These are phyloP conservation scores for Microchrysa polita DNA, from an alignment of 2,888 invertebrate genomes.

Conservation along the genomic window DNA sequence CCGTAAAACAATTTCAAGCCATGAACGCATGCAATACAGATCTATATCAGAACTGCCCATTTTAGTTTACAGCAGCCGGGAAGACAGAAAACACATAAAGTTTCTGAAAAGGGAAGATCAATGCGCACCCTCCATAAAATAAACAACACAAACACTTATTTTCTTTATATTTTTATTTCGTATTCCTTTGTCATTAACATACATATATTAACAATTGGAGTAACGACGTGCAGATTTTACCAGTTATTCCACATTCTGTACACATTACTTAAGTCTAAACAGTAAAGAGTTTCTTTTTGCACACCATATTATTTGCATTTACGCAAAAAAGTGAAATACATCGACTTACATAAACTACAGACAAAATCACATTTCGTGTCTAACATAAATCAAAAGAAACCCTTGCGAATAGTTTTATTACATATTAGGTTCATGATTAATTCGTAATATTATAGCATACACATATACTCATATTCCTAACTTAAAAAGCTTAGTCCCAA, in stretches of 20 bases:
- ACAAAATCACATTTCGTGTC: slow-evolving; percentile 36
- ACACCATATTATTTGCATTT: slow-evolving; percentile 5
- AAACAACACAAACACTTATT: not conserved
- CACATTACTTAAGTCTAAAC: slow-evolving; percentile 10
- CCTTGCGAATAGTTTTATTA: not conserved
- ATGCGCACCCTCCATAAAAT: not conserved
- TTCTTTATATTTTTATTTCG: slow-evolving; percentile 1
- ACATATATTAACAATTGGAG: slow-evolving; percentile 10
- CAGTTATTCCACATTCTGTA: slow-evolving; percentile 11
- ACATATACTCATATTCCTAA: slow-evolving; percentile 12
- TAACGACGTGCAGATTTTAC: not conserved
- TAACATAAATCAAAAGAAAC: slow-evolving; percentile 33
- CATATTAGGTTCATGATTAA: slow-evolving; percentile 7
- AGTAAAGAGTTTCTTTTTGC: slow-evolving; percentile 27
- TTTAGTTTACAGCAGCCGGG: not conserved
- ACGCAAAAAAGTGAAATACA: not conserved
- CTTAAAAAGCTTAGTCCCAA: slow-evolving; percentile 31
- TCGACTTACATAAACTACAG: slow-evolving; percentile 8
- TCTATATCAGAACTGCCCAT: too few relatives aligned
- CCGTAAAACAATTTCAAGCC: too few relatives aligned
- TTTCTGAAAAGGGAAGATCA: not conserved
- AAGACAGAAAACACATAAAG: not conserved
- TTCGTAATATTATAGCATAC: slow-evolving; percentile 14
- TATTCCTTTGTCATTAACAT: not conserved
- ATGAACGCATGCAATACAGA: too few relatives aligned